Conservation (phyloP, 2,113 vertebrate species). For the Trachemys scripta region DNA sequence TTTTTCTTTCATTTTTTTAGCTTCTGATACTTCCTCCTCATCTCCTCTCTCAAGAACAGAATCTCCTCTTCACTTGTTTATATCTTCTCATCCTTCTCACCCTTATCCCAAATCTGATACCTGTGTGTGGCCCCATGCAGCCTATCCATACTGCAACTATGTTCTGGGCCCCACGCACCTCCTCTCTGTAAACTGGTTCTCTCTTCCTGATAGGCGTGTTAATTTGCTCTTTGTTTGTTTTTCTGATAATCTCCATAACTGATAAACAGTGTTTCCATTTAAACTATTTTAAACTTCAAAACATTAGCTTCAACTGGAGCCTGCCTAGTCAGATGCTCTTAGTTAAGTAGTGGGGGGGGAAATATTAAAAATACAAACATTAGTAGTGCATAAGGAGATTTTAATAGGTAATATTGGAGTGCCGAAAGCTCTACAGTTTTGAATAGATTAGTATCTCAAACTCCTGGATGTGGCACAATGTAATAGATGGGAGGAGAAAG, state of each 20-base stretch:
- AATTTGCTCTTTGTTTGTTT: slow-evolving; percentile 65
- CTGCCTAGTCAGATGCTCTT: slow-evolving; percentile 10
- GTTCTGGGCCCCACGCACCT: slow-evolving; percentile 80
- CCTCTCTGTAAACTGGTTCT: slow-evolving; percentile 87
- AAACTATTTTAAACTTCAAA: neutral
- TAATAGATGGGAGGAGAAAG: neutral
- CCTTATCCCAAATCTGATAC: slow-evolving; percentile 84
- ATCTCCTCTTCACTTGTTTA: slow-evolving; percentile 86
- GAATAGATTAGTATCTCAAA: neutral
- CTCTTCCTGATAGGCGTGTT: slow-evolving; percentile 69
- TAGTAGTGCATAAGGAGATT: neutral
- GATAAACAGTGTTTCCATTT: slow-evolving; percentile 60
- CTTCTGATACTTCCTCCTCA: slow-evolving; percentile 89
- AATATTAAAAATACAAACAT: neutral
- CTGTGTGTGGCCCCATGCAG: slow-evolving; percentile 84
- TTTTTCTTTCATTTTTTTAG: slow-evolving; percentile 85
- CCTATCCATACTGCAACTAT: slow-evolving; percentile 86
- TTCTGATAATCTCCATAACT: slow-evolving; percentile 84
- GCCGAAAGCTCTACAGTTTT: neutral
- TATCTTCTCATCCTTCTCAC: slow-evolving; percentile 85
- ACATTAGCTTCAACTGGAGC: neutral
- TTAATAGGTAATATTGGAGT: neutral
- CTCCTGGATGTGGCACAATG: neutral
- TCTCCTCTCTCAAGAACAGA: slow-evolving; percentile 92
- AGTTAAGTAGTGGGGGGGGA: neutral